Evolutionary conservation across 2,113 vertebrate genomes (phyloP).

Genomic region (Paramisgurnus dabryanus): DNA sequence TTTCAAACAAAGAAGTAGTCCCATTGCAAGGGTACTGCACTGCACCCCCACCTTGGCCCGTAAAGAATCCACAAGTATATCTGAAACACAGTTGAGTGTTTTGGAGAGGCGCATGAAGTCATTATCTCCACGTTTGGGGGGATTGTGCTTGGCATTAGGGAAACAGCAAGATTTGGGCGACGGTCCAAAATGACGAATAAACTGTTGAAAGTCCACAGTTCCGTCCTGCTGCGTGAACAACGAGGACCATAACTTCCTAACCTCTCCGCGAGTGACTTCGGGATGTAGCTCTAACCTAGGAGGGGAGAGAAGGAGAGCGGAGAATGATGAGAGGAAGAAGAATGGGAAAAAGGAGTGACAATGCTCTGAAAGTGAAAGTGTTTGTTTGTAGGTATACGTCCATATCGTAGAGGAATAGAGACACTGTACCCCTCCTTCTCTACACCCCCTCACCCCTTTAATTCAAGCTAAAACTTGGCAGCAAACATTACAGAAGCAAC

Average conservation of each 20-base stretch:
- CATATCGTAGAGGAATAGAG: slow-evolving; percentile 10
- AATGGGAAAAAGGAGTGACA: slow-evolving; percentile 15
- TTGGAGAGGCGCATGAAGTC: slow-evolving; percentile 56
- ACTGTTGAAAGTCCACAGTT: slow-evolving; percentile 69
- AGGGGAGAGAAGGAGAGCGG: not conserved
- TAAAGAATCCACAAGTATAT: slow-evolving; percentile 48
- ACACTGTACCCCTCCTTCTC: slow-evolving; percentile 8
- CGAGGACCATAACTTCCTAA: slow-evolving; percentile 65
- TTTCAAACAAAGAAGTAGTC: not conserved
- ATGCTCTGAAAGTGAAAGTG: slow-evolving; percentile 7
- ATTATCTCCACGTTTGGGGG: slow-evolving; percentile 41
- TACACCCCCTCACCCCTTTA: slow-evolving; percentile 16
- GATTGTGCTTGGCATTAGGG: slow-evolving; percentile 57
- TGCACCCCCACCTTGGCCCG: slow-evolving; percentile 47
- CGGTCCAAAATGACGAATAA: slow-evolving; percentile 66
- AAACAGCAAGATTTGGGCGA: slow-evolving; percentile 60
- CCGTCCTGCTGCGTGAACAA: slow-evolving; percentile 68
- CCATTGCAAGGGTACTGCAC: not conserved
- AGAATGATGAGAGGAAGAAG: not conserved
- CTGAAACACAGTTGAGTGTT: slow-evolving; percentile 60
- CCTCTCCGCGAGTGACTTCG: slow-evolving; percentile 67
- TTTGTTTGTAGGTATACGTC: slow-evolving; percentile 13
- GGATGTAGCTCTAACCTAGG: slow-evolving; percentile 66
- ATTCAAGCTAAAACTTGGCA: slow-evolving; percentile 77
- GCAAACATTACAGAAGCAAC: slow-evolving; percentile 71